Evolutionary conservation across 92 coral and sea anemone species (phyloP).

Genomic region (Blastomussa wellsi): DNA sequence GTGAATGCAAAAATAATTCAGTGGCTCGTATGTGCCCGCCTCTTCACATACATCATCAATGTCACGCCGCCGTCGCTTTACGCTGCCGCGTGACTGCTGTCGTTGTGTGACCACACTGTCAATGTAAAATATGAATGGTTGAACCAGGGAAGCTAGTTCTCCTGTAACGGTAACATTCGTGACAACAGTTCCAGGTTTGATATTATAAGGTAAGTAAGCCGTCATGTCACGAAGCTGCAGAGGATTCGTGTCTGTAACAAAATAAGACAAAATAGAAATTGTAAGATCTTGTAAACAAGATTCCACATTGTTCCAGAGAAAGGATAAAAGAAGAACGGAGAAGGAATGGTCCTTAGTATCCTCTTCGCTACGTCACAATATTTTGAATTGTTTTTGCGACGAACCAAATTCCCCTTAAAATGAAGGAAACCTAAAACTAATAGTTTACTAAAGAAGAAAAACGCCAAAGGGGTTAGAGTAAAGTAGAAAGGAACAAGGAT

Average conservation of each 20-base stretch:
- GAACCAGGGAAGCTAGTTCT: conserved; percentile 6
- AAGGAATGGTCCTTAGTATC: background rate
- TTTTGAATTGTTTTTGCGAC: too few relatives aligned
- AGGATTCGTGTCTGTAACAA: conserved; percentile 26
- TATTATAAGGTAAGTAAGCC: background rate
- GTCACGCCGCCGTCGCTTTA: conserved; percentile 25
- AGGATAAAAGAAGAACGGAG: background rate
- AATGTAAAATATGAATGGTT: conserved; percentile 33
- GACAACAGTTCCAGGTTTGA: conserved; percentile 19
- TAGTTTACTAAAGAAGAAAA: too few relatives aligned
- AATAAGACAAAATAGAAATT: background rate
- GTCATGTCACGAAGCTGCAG: background rate
- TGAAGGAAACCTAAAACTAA: too few relatives aligned
- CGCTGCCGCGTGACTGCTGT: conserved; percentile 1
- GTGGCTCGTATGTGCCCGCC: conserved; percentile 13
- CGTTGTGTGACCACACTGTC: conserved; percentile 15
- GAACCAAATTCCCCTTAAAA: too few relatives aligned
- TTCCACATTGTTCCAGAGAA: background rate
- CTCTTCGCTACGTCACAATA: too few relatives aligned
- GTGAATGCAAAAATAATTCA: conserved; percentile 40
- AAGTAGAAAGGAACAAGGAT: too few relatives aligned
- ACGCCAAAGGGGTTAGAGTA: too few relatives aligned
- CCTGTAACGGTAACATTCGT: conserved; percentile 38
- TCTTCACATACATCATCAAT: conserved; percentile 6
- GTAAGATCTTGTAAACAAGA: background rate